Conservation (phyloP, 2,113 vertebrate species). For the Recurvirostra avosetta region DNA sequence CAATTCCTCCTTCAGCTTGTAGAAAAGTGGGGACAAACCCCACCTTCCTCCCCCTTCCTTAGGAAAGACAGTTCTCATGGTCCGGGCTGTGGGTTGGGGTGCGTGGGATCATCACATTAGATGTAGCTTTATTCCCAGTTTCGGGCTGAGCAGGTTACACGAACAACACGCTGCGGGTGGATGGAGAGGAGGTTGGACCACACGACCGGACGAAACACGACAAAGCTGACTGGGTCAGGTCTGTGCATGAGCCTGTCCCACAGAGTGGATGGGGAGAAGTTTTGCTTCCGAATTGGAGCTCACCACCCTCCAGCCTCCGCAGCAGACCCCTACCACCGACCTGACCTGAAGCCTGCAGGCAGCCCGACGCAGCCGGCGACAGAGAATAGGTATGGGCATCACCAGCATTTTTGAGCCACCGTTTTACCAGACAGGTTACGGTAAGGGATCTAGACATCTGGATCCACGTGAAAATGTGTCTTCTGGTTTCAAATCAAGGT, state of each 20-base stretch:
- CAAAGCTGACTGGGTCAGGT: background rate
- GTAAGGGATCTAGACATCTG: background rate
- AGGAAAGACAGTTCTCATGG: background rate
- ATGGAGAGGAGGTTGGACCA: background rate
- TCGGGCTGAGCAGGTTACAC: background rate
- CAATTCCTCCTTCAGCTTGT: background rate
- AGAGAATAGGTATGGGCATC: background rate
- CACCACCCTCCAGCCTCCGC: background rate
- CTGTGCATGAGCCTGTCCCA: rapidly evolving
- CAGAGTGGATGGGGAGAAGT: background rate
- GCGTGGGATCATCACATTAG: background rate
- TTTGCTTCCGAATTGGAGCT: background rate
- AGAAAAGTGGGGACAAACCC: background rate
- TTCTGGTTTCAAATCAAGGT: conserved; percentile 18
- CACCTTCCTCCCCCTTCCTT: background rate
- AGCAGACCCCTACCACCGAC: background rate
- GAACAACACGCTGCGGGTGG: background rate
- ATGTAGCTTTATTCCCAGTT: background rate
- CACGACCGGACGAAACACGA: rapidly evolving
- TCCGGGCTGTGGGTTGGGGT: background rate
- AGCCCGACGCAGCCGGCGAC: background rate
- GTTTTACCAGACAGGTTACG: background rate
- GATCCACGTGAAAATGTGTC: background rate
- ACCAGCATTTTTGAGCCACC: background rate
- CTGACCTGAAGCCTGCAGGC: background rate